These are phyloP conservation scores for Melolontha melolontha DNA, from an alignment of 2,888 invertebrate species.

Conservation along the genomic window DNA sequence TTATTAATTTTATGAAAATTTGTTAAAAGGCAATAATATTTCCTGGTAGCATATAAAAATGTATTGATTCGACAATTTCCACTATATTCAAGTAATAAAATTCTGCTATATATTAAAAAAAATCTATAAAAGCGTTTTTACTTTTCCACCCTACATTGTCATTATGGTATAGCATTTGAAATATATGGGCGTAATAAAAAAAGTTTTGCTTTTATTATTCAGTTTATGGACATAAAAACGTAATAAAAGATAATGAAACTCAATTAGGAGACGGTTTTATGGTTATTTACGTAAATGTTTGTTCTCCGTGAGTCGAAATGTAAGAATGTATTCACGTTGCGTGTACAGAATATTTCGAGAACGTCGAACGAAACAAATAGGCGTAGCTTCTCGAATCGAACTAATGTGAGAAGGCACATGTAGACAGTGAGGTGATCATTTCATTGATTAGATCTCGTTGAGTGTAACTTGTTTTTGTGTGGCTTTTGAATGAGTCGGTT, in stretches of 20 bases:
- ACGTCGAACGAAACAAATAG: too few relatives aligned
- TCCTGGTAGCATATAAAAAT: too few relatives aligned
- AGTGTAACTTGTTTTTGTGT: too few relatives aligned
- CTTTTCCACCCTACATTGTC: slow-evolving; percentile 13
- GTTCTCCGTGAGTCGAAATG: slow-evolving; percentile 11
- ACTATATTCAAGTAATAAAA: not conserved
- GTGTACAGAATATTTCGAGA: slow-evolving; percentile 4
- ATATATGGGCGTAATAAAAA: slow-evolving; percentile 24
- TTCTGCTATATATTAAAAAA: not conserved
- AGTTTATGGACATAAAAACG: slow-evolving; percentile 27
- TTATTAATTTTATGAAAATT: too few relatives aligned
- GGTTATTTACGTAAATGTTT: slow-evolving; percentile 31
- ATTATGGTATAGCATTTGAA: slow-evolving; percentile 17
- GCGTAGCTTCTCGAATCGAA: too few relatives aligned
- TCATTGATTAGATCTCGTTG: too few relatives aligned
- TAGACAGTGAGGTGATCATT: too few relatives aligned
- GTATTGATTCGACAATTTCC: too few relatives aligned
- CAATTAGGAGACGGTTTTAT: slow-evolving; percentile 31
- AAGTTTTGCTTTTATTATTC: slow-evolving; percentile 28
- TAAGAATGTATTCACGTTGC: slow-evolving; percentile 6
- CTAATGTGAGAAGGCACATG: too few relatives aligned
- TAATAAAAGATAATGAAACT: slow-evolving; percentile 29
- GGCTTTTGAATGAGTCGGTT: too few relatives aligned
- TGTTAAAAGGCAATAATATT: too few relatives aligned
- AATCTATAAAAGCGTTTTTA: slow-evolving; percentile 13